Evolutionary conservation across 2,797 vertebrate species (phyloP), one percentile per base, ranked within the genome.

Genomic region (Acridotheres tristis): DNA sequence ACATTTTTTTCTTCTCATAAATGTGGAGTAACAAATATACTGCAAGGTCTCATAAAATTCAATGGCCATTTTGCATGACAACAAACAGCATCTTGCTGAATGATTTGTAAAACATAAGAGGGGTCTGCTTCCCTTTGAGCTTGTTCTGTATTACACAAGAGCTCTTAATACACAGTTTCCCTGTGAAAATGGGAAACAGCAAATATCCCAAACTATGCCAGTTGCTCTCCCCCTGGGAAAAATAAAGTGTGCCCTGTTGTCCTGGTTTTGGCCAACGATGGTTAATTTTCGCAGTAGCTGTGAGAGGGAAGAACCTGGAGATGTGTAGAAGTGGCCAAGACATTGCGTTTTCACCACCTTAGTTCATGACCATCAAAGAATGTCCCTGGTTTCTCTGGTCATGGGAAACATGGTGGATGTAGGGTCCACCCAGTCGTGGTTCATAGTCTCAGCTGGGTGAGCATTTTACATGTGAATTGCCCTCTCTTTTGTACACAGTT

Each of bases 231-330:
- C 25, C 9, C 22, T 27, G 11, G 8, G 4, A 67, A 75, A 84
- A 88, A 69, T 11, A 61, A 78, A 43, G 3, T 1, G 11, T 8
- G 1, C 3, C 3, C 7, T 38, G 8, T 47, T 40, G 34, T 47
- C 48, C 4, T 18, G 26, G 11, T 55, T 62, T 48, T 0, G 0
- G 4, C 17, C 26, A 42, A 22, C 8, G 14, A 62, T 14, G 22
- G 20, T 34, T 48, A 62, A 11, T 48, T 42, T 34, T 54, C 40
- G 0, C 25, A 18, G 34, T 34, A 48, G 11, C 30, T 69, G 14
- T 30, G 42, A 30, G 20, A 61, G 25, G 20, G 11, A 29, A 69
- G 30, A 55, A 38, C 21, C 25, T 77, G 55, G 48, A 69, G 6
- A 36, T 7, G 2, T 22, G 25, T 69, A 30, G 17, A 26, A 0